Conservation (phyloP, 2,797 vertebrate genomes). For the Schizothorax lantsangensis region DNA sequence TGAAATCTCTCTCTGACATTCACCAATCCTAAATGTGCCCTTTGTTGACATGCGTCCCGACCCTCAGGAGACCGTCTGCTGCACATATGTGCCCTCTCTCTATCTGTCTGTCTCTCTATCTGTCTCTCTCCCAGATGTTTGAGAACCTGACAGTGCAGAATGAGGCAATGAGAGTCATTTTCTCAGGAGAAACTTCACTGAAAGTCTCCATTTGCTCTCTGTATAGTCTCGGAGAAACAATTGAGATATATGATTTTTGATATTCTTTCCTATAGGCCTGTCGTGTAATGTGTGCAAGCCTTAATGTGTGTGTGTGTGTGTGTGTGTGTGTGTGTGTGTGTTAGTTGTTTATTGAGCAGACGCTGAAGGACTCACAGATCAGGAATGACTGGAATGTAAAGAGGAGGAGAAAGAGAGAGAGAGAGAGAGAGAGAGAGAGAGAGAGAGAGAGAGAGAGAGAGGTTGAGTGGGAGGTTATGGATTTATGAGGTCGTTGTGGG, state of each 20-base stretch:
- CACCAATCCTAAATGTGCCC: conserved; percentile 74
- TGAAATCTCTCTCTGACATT: conserved; percentile 74
- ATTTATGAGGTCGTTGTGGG: conserved; percentile 70
- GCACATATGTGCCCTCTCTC: conserved; percentile 64
- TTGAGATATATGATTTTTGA: not conserved
- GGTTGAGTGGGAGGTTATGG: conserved; percentile 50
- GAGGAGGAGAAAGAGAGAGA: conserved; percentile 58
- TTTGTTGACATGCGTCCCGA: conserved; percentile 67
- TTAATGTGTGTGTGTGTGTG: not conserved
- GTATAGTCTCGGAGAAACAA: not conserved
- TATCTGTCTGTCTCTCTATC: conserved; percentile 3
- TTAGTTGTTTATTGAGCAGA: conserved; percentile 62
- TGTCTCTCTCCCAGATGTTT: conserved; percentile 11
- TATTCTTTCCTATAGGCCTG: not conserved
- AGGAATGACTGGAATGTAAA: conserved; percentile 78
- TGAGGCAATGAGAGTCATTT: not conserved
- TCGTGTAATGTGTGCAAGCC: not conserved
- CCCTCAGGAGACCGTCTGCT: conserved; percentile 59
- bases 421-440: conserved; percentile 38
- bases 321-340: conserved; percentile 40
- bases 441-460: conserved; percentile 32
- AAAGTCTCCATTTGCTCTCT: not conserved
- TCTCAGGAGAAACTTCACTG: not conserved
- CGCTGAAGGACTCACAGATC: conserved; percentile 67
- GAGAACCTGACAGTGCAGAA: conserved; percentile 1